Conservation (phyloP, 2,888 invertebrate species). For the Agrenia bidenticulata region DNA sequence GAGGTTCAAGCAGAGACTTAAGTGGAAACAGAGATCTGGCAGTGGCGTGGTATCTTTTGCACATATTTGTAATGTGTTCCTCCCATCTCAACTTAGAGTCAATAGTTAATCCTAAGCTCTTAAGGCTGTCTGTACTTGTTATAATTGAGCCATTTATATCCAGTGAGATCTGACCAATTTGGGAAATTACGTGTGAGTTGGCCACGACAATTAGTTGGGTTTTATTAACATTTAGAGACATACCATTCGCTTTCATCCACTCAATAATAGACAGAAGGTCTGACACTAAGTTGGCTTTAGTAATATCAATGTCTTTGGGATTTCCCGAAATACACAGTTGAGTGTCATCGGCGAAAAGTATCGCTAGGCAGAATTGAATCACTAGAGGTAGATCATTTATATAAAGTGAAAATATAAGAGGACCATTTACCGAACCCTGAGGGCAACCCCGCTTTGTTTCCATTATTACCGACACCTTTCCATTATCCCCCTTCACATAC, state of each 20-base stretch:
- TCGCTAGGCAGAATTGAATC: conserved; percentile 7
- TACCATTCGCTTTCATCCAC: conserved; percentile 26
- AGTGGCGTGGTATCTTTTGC: background rate
- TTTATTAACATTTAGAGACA: conserved; percentile 28
- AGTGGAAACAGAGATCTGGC: conserved; percentile 7
- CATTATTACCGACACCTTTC: conserved; percentile 3
- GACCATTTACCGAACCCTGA: background rate
- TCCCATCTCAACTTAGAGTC: conserved; percentile 3
- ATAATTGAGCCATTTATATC: background rate
- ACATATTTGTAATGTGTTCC: conserved; percentile 5
- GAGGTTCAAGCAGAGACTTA: background rate
- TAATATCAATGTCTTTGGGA: background rate
- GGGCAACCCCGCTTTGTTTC: conserved; percentile 23
- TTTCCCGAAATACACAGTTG: conserved; percentile 10
- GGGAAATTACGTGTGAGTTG: background rate
- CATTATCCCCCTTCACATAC: conserved; percentile 13
- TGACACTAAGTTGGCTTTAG: conserved; percentile 1
- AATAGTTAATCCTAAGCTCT: conserved; percentile 3
- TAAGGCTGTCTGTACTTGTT: background rate
- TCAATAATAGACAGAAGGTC: conserved; percentile 3
- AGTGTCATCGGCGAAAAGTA: conserved; percentile 34
- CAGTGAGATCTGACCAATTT: conserved; percentile 3
- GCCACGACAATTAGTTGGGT: conserved; percentile 25
- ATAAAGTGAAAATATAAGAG: conserved; percentile 18
- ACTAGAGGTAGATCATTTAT: conserved; percentile 28